These are phyloP conservation scores for Adineta ricciae DNA, from an alignment of 2,888 invertebrate genomes.

Conservation along the genomic window DNA sequence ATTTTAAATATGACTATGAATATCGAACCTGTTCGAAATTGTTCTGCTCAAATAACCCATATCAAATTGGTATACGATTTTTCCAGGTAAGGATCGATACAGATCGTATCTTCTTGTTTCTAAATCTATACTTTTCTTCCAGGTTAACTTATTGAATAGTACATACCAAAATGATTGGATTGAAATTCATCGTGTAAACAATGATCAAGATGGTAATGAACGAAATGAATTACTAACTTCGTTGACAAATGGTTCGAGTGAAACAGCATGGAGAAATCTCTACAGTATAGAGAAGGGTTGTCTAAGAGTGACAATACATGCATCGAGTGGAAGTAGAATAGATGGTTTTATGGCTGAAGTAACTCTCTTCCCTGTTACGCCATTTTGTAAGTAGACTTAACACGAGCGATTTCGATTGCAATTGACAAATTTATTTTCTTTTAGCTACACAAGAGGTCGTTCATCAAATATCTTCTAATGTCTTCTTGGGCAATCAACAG, in stretches of 20 bases:
- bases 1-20: slow-evolving; percentile 90
- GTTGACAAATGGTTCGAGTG: slow-evolving; percentile 19
- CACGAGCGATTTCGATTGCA: background rate
- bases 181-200: slow-evolving; percentile 78
- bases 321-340: slow-evolving; percentile 76
- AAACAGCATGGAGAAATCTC: background rate
- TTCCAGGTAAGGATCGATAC: slow-evolving; percentile 41
- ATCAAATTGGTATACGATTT: slow-evolving; percentile 69
- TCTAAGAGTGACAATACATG: slow-evolving; percentile 76
- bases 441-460: slow-evolving; percentile 1
- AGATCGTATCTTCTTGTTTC: background rate
- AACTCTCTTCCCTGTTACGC: slow-evolving; percentile 66
- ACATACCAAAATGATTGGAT: slow-evolving; percentile 71
- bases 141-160: slow-evolving; percentile 73
- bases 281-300: slow-evolving; percentile 22
- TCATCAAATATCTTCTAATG: slow-evolving; percentile 64
- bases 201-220: slow-evolving; percentile 43
- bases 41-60: slow-evolving; percentile 73
- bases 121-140: background rate
- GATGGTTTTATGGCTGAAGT: slow-evolving; percentile 96
- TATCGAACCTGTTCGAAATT: slow-evolving; percentile 95
- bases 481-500: slow-evolving; percentile 68
- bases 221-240: slow-evolving; percentile 9
- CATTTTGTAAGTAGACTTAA: slow-evolving; percentile 41
- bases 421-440: background rate